phyloP scores from a whole-genome alignment of 2,113 vertebrate genomes.

The Solea solea region DNA sequence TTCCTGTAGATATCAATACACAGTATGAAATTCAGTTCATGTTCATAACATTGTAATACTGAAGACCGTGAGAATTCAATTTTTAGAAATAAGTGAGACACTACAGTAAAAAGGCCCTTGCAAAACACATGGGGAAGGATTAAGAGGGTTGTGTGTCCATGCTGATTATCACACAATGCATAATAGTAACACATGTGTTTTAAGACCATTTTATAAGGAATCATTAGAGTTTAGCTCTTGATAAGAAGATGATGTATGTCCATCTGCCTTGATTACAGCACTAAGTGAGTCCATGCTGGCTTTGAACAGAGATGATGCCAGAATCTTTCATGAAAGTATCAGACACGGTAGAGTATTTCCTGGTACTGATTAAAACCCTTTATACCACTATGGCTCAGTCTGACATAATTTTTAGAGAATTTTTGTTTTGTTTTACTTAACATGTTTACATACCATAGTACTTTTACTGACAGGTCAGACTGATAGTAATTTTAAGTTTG shows the following conservation, averaged over 20 bases:
- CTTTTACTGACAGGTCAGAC: constrained; percentile 45
- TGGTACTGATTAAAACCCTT: constrained; percentile 50
- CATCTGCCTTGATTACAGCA: constrained; percentile 80
- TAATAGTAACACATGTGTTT: constrained; percentile 21
- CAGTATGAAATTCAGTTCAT: background rate
- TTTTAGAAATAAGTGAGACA: background rate
- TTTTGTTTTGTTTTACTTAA: constrained; percentile 2
- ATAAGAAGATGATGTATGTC: constrained; percentile 49
- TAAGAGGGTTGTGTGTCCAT: constrained; percentile 9
- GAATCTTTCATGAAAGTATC: constrained; percentile 82
- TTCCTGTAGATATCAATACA: constrained; percentile 3
- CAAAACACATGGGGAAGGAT: constrained; percentile 1
- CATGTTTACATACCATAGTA: constrained; percentile 22
- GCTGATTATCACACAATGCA: constrained; percentile 9
- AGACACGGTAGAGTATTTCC: constrained; percentile 81
- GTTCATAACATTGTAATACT: background rate
- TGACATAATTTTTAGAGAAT: constrained; percentile 12
- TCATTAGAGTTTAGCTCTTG: constrained; percentile 19
- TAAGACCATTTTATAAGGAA: constrained; percentile 9
- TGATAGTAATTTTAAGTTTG: constrained; percentile 63
- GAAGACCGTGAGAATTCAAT: background rate
- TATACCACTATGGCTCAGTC: constrained; percentile 18
- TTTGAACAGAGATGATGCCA: constrained; percentile 82
- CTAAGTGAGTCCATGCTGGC: constrained; percentile 80
- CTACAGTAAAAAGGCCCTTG: background rate